Percentiles rank a stretch among this genome's conserved stretches.
Conservation (phyloP, 1,140 invertebrate genomes). For the Geopemphigus sp. region DNA sequence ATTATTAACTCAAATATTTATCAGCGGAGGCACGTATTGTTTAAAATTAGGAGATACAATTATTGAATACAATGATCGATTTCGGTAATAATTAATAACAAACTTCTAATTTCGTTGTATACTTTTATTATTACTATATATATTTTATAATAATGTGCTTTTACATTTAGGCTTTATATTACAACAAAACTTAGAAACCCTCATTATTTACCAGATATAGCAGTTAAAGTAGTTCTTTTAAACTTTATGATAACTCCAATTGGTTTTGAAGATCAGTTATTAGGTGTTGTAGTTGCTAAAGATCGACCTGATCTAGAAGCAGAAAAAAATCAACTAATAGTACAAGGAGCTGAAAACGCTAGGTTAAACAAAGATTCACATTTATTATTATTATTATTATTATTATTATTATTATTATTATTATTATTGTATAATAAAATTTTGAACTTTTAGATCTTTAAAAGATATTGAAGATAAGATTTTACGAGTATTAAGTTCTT, state of each 20-base stretch:
- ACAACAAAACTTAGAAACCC: conserved; percentile 88
- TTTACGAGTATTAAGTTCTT: conserved; percentile 76
- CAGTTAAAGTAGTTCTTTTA: conserved; percentile 86
- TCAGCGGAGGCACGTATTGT: conserved; percentile 37
- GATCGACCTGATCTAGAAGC: conserved; percentile 90
- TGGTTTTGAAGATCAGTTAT: conserved; percentile 86
- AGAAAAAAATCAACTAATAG: conserved; percentile 84
- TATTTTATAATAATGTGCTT: conserved; percentile 29
- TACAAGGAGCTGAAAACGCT: conserved; percentile 84
- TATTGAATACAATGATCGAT: conserved; percentile 41
- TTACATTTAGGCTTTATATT: conserved; percentile 85
- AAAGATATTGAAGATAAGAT: conserved; percentile 96
- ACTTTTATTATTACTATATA: not conserved
- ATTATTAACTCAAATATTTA: conserved; percentile 44
- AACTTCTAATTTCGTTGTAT: not conserved
- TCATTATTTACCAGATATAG: conserved; percentile 84
- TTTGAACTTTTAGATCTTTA: conserved; percentile 64
- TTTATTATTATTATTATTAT: not conserved
- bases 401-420: conserved; percentile 8
- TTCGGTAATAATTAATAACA: conserved; percentile 9
- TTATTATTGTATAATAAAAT: not conserved
- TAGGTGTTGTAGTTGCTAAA: conserved; percentile 86
- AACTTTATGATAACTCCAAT: conserved; percentile 91
- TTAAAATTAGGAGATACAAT: conserved; percentile 46
- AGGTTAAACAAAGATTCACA: conserved; percentile 54